Conservation (phyloP, 2,113 vertebrate genomes). For the Paradisaea rubra region DNA sequence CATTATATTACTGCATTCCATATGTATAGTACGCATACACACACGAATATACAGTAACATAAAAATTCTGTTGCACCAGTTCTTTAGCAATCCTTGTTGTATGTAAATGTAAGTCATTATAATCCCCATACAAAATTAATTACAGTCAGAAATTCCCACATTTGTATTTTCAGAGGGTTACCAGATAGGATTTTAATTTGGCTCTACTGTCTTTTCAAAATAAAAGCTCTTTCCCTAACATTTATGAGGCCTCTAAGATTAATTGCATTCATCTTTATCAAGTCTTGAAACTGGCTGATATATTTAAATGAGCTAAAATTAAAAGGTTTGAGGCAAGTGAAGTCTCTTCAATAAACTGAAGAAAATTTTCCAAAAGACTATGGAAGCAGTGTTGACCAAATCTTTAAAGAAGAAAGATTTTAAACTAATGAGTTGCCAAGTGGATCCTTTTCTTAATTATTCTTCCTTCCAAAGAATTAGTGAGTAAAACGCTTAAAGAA, state of each 20-base stretch:
- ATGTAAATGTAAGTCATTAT: conserved; percentile 19
- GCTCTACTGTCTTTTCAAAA: conserved; percentile 10
- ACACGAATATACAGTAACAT: not conserved
- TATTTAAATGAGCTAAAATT: conserved; percentile 66
- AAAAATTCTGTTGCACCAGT: not conserved
- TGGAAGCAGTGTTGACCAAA: conserved; percentile 37
- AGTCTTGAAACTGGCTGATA: conserved; percentile 52
- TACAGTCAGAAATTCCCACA: conserved; percentile 21
- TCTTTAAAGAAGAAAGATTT: conserved; percentile 42
- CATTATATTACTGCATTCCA: not conserved
- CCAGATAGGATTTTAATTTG: conserved; percentile 31
- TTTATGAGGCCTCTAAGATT: conserved; percentile 32
- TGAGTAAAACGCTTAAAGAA: conserved; percentile 19
- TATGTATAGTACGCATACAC: not conserved
- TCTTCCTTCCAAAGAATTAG: conserved; percentile 31
- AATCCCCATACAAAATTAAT: conserved; percentile 44
- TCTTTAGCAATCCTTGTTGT: not conserved
- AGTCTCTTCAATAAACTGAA: conserved; percentile 52
- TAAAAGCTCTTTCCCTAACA: conserved; percentile 27
- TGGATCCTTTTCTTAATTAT: conserved; percentile 51
- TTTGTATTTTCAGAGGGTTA: not conserved
- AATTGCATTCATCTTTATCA: conserved; percentile 66
- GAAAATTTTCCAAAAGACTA: conserved; percentile 10
- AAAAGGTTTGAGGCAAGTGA: conserved; percentile 58
- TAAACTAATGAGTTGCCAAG: conserved; percentile 38